Percentiles rank a stretch among this genome's conserved stretches.
Evolutionary conservation across 64 coral and sea anemone species (phyloP).

Genomic region (Pachyseris speciosa): DNA sequence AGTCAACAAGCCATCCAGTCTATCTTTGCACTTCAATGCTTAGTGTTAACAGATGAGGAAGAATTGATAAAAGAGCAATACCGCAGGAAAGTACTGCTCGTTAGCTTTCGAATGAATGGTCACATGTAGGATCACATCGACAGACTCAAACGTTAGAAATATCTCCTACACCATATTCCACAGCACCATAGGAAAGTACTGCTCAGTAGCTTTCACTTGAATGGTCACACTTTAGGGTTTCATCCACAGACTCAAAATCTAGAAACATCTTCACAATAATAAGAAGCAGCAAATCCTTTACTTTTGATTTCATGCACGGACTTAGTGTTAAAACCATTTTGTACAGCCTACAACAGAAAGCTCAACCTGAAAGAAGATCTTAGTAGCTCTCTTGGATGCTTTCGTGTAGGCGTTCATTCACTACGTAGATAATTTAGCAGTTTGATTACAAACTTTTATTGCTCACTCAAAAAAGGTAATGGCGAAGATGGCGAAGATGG

Average conservation of each 20-base stretch:
- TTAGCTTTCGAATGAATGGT: neutral
- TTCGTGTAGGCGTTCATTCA: too few relatives aligned
- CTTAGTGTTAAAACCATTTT: too few relatives aligned
- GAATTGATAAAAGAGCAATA: neutral
- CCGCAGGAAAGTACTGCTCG: neutral
- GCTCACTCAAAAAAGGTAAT: too few relatives aligned
- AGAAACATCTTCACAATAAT: neutral
- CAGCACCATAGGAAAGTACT: neutral
- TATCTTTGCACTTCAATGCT: too few relatives aligned
- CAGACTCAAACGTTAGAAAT: neutral
- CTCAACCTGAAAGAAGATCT: too few relatives aligned
- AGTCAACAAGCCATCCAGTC: neutral
- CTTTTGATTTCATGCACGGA: too few relatives aligned
- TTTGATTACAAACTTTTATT: neutral
- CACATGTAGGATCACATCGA: neutral
- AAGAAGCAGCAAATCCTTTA: too few relatives aligned
- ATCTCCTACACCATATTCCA: neutral
- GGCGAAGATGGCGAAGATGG: constrained; percentile 2
- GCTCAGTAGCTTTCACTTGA: neutral
- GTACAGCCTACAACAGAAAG: too few relatives aligned
- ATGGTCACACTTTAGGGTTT: neutral
- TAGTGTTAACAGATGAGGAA: too few relatives aligned
- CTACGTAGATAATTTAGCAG: neutral
- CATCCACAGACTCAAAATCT: neutral
- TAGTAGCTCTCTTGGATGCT: too few relatives aligned